Evolutionary conservation across 53 echinoderm and acorn worm species (phyloP).

Genomic region (Echinometra lucunter): DNA sequence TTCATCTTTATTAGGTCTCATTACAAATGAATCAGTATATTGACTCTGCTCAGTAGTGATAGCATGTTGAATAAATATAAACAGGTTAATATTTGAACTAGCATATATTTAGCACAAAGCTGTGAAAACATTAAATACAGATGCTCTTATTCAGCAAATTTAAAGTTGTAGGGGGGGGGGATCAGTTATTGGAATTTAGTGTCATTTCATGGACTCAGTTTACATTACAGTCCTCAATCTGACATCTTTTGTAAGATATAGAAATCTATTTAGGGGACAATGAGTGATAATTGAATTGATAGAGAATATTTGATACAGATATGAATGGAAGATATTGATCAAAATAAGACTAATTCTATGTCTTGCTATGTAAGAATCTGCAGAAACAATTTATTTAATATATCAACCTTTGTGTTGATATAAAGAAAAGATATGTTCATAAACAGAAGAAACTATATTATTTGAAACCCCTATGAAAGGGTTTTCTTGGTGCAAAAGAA

Average conservation of each 20-base stretch:
- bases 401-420: neutral
- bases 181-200: neutral
- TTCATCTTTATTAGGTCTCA: neutral
- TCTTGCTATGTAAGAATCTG: neutral
- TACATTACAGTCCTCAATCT: neutral
- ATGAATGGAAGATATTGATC: neutral
- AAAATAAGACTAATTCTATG: neutral
- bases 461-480: neutral
- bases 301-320: neutral
- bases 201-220: neutral
- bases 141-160: too few species aligned
- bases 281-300: neutral
- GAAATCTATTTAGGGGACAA: neutral
- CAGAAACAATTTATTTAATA: neutral
- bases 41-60: neutral
- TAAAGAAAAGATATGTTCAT: neutral
- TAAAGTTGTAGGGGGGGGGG: too few species aligned
- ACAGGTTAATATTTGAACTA: neutral
- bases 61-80: neutral
- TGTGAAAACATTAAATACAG: too few species aligned
- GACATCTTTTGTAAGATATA: neutral
- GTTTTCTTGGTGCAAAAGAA: neutral
- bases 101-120: too few species aligned
- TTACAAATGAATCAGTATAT: neutral
- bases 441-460: neutral